phyloP scores from a whole-genome alignment of 2,113 vertebrate species.

The Brachyistius frenatus region DNA sequence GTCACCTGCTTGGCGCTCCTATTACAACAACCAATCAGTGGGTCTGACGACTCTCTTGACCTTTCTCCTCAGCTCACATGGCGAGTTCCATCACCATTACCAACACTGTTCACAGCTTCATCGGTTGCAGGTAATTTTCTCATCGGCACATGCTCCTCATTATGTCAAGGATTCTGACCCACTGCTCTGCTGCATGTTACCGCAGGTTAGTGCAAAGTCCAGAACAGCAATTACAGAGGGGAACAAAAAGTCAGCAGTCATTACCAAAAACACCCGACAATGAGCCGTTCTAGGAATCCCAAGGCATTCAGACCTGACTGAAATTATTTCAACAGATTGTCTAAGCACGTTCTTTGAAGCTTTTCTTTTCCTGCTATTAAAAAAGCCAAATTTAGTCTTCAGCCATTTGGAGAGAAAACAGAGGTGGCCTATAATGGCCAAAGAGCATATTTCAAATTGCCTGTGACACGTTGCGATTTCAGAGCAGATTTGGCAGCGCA shows the following conservation, averaged over 20 bases:
- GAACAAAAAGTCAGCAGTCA: constrained; percentile 53
- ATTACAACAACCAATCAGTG: constrained; percentile 52
- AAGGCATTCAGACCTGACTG: constrained; percentile 12
- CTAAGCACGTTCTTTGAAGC: not conserved
- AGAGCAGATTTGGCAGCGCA: constrained; percentile 31
- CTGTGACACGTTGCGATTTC: constrained; percentile 27
- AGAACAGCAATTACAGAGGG: constrained; percentile 59
- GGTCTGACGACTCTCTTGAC: constrained; percentile 50
- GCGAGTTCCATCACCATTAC: constrained; percentile 25
- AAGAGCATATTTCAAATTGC: constrained; percentile 13
- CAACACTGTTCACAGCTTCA: constrained; percentile 55
- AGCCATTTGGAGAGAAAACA: constrained; percentile 3
- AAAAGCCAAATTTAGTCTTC: not conserved
- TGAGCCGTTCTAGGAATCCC: constrained; percentile 33
- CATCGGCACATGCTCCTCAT: constrained; percentile 50
- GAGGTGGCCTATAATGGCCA: constrained; percentile 15
- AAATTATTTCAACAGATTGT: not conserved
- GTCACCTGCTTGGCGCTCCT: constrained; percentile 13
- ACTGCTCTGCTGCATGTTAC: constrained; percentile 43
- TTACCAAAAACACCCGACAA: constrained; percentile 59
- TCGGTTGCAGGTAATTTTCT: constrained; percentile 66
- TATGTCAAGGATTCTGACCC: constrained; percentile 62
- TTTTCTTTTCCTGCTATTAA: not conserved
- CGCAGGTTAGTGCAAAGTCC: constrained; percentile 57
- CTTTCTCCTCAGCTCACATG: constrained; percentile 46